Evolutionary conservation across 2,888 invertebrate genomes (phyloP).

Genomic region (Eupithecia dodoneata): DNA sequence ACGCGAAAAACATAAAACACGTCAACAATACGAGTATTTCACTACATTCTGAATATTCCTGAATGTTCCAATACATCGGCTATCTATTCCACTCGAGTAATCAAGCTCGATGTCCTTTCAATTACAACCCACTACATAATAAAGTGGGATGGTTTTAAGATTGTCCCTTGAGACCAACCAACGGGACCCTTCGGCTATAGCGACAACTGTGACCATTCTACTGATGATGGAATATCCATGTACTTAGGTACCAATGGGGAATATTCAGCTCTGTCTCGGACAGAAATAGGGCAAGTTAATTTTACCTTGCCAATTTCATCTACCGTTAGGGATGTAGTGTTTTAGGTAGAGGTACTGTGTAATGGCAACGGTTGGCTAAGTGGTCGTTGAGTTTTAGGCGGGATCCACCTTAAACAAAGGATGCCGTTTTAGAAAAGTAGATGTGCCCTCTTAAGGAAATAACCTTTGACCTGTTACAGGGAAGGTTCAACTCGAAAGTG

Average conservation of each 20-base stretch:
- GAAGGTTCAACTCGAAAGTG: conserved; percentile 31
- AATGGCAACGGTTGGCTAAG: conserved; percentile 50
- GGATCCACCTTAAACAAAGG: conserved; percentile 50
- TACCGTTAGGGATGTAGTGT: conserved; percentile 48
- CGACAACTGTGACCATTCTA: conserved; percentile 67
- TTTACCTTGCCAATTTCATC: conserved; percentile 51
- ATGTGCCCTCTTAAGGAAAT: conserved; percentile 45
- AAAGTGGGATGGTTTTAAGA: conserved; percentile 70
- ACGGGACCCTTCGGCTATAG: conserved; percentile 60
- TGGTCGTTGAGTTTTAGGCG: conserved; percentile 54
- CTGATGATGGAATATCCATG: conserved; percentile 64
- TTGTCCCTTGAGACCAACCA: conserved; percentile 62
- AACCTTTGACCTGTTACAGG: conserved; percentile 43
- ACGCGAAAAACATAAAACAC: not conserved
- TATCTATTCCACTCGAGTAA: conserved; percentile 74
- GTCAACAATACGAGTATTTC: not conserved
- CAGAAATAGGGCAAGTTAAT: conserved; percentile 64
- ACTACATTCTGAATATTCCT: conserved; percentile 34
- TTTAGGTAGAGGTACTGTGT: conserved; percentile 37
- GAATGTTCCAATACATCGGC: conserved; percentile 62
- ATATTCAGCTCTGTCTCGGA: conserved; percentile 62
- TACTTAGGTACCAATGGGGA: conserved; percentile 64
- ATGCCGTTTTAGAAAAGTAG: conserved; percentile 47
- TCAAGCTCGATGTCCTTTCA: conserved; percentile 75
- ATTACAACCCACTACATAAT: conserved; percentile 76